phyloP scores from a whole-genome alignment of 2,113 vertebrate genomes.

The Nicator chloris region DNA sequence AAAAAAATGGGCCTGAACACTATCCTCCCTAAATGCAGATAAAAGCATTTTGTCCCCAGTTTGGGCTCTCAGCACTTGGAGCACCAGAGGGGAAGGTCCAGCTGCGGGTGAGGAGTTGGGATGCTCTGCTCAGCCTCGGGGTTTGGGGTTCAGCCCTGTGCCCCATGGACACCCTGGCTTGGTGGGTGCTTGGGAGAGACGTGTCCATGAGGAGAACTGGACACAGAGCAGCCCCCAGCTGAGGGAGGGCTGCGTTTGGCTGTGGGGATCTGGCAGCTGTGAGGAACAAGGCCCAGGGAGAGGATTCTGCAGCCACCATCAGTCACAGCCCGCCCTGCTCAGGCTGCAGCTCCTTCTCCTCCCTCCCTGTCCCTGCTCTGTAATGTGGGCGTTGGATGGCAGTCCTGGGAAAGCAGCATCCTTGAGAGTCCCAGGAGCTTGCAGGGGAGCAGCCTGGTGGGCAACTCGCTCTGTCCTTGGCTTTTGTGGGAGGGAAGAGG shows the following conservation, averaged over 20 bases:
- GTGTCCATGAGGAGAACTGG: rapidly evolving
- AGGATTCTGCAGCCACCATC: neutral
- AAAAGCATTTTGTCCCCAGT: neutral
- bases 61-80: neutral
- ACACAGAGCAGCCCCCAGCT: neutral
- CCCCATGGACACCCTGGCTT: neutral
- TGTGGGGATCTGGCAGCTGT: neutral
- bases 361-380: neutral
- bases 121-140: neutral
- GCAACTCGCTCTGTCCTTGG: neutral
- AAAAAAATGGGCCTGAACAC: neutral
- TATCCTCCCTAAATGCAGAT: neutral
- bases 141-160: neutral
- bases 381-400: neutral
- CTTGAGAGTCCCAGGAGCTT: slow-evolving; percentile 10
- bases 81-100: neutral
- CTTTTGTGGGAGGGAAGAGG: neutral
- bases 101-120: neutral
- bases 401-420: slow-evolving; percentile 42
- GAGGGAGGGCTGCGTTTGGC: neutral
- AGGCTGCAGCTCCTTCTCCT: neutral
- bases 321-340: neutral
- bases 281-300: neutral
- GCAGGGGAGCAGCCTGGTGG: neutral
- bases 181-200: neutral